Evolutionary conservation across 2,113 vertebrate species (phyloP), one percentile per base, ranked within the genome.

Genomic region (Calyptomena viridis): DNA sequence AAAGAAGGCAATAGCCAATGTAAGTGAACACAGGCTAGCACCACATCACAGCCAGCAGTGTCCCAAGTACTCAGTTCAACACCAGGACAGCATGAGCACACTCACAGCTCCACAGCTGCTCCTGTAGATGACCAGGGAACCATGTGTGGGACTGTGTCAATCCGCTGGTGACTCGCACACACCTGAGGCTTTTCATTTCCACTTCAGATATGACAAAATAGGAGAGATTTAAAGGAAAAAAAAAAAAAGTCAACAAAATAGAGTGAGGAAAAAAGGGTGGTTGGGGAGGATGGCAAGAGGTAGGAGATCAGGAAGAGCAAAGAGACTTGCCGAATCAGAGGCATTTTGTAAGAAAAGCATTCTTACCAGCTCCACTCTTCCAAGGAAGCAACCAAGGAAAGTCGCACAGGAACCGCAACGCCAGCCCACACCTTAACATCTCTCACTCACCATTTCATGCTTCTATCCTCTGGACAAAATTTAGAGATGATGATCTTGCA

Each of bases 111-210:
- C 60, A 18, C 33, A 25, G 27, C 1, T 62, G 55, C 23, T 7
- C 46, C 81, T 39, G 27, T 5, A 62, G 49, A 19, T 22, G n/a
- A 11, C 37, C 40, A n/a, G 40, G 37, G 28, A 76, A 49, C 22
- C 47, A 22, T 0, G 0, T 2, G 15, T 0, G 5, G 82, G 40
- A 46, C 1, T 6, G 53, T 2, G 13, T 4, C 2, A 1, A 33
- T 22, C 52, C 37, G 33, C 64, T 1, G 14, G 39, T 19, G 44
- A 21, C 44, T 33, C 3, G 0, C 18, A 3, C 24, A 12, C 23
- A 46, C 20, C 3, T 1, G 33, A 12, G 8, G 67, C 33, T 59
- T 53, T 21, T 8, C 25, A 15, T 33, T 69, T 37, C 76, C 33
- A 35, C 3, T 12, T 60, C 25, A 31, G 22, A 11, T 11, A 42